Evolutionary conservation across 1,140 invertebrate species (phyloP), one percentile per base, ranked within the genome.

Genomic region (Sinella curviseta): DNA sequence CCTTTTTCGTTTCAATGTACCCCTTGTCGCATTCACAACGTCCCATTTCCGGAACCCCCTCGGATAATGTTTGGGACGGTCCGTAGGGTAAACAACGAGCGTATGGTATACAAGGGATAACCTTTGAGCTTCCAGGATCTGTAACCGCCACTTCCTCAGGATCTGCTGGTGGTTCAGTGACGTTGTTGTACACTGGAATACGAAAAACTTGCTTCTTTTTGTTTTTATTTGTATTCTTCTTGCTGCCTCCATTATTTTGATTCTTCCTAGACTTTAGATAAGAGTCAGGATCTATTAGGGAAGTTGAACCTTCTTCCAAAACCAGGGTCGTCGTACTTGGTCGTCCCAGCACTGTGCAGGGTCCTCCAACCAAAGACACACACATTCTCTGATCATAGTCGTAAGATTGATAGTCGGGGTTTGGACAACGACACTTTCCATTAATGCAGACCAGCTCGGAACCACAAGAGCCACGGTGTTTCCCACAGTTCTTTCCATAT

Each of bases 391-490:
- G 33, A n/a, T 80, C 78, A 55, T 80, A 73, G 28, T 80, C 78
- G 65, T 80, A 80, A 54, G 77, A 33, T 33, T 80, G 78, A 34
- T 80, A 80, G 48, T 80, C 78, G 0, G 78, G 78, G 77, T 80
- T 80, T 0, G 57, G 55, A 77, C 78, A 80, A 2, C 78, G 74
- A 57, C 78, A 80, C 39, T 80, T 80, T 16, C 74, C 74, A 70
- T 80, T 74, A n/a, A 77, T 54, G 30, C 78, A 80, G 24, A 36
- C 54, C 31, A 36, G 30, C 14, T 80, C 78, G 31, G 57, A n/a
- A 12, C 78, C 78, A 73, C 78, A 80, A 3, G 26, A 31, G 1
- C 74, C 74, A 24, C 74, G 36, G 34, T 26, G 54, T 28, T 55
- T 36, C 24, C 78, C 78, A 54, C 78, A 80, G 24, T 39, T 54